Evolutionary conservation across 53 echinoderm and acorn worm genomes (phyloP).

Genomic region (Mesocentrotus franciscanus): DNA sequence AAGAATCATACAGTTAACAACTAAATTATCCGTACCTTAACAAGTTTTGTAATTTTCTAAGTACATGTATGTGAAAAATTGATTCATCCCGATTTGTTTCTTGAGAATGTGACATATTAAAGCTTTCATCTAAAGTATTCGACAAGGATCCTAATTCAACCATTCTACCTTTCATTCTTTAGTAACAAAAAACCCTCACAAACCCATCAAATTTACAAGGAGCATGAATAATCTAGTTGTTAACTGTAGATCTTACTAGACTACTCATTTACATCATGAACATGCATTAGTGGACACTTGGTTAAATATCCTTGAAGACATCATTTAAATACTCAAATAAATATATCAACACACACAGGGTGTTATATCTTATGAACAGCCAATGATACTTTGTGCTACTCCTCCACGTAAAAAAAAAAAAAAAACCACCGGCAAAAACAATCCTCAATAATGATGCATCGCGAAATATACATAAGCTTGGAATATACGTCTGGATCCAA

Average conservation of each 20-base stretch:
- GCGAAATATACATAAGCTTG: slow-evolving; percentile 17
- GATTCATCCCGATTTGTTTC: no score
- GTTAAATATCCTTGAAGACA: slow-evolving; percentile 17
- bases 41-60: no score
- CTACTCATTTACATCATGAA: background rate
- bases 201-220: no score
- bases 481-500: background rate
- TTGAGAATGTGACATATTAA: no score
- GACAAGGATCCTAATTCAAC: no score
- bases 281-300: slow-evolving; percentile 17
- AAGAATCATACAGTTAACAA: background rate
- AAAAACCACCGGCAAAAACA: background rate
- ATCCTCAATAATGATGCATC: slow-evolving; percentile 9
- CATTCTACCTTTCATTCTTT: no score
- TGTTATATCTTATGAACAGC: background rate
- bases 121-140: no score
- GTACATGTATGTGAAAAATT: no score
- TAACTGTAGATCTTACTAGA: background rate
- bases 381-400: background rate
- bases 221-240: no score
- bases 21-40: no score
- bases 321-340: background rate
- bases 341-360: slow-evolving; percentile 13
- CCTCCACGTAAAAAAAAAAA: background rate
- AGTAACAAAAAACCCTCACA: no score